Evolutionary conservation across 1,140 invertebrate species (phyloP).

Genomic region (Physella acuta): DNA sequence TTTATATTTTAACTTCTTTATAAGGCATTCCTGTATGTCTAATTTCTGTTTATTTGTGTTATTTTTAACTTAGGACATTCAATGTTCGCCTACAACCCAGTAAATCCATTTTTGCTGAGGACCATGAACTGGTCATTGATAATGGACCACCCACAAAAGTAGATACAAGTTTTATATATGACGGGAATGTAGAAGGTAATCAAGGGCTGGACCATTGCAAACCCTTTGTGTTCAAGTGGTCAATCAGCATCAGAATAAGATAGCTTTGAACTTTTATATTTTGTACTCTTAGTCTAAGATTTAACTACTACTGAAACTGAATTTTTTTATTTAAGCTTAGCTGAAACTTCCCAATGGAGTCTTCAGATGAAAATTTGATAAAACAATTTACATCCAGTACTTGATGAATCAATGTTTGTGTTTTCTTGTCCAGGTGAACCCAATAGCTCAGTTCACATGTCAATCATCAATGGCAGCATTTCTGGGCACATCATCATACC

Average conservation of each 20-base stretch:
- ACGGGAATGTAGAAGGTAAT: constrained; percentile 15
- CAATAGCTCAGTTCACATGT: constrained; percentile 2
- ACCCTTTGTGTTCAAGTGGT: no score
- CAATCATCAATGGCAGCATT: constrained; percentile 15
- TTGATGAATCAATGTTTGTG: neutral
- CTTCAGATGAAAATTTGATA: no score
- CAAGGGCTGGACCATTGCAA: neutral
- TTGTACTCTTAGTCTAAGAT: no score
- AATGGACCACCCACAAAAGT: neutral
- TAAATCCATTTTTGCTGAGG: constrained; percentile 7
- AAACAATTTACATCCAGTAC: no score
- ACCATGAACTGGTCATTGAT: constrained; percentile 10
- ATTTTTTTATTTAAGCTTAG: no score
- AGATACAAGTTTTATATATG: constrained; percentile 17
- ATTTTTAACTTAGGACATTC: constrained; percentile 9
- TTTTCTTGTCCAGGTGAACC: neutral
- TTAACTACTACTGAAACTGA: no score
- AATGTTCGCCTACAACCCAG: constrained; percentile 2
- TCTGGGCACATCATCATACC: constrained; percentile 7
- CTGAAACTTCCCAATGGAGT: no score
- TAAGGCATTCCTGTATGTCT: no score
- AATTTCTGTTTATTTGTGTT: neutral
- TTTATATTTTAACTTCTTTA: no score
- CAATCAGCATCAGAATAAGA: no score
- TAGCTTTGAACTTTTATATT: no score